Base-by-base conservation (phyloP, 2,797 vertebrate species). In the Sebastes matsubarae region DNA sequence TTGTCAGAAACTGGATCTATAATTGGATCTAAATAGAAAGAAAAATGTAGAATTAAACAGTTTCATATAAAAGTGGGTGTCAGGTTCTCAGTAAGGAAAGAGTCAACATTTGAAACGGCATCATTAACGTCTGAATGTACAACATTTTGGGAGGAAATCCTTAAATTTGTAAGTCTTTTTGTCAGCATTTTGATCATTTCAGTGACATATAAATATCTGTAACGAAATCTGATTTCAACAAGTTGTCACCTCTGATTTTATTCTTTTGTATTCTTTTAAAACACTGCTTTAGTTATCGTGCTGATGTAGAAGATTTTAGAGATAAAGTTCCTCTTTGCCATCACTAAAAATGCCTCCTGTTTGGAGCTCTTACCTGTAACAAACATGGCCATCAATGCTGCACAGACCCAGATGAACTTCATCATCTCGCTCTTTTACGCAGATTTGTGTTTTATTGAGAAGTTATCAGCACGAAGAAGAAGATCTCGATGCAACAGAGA, bases 321-420 rank as follows among this genome's bases (percentile, higher is more conserved):
- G 20, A 22, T 36, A 38, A 61, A 61, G 18, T 32, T 55, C 38
- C 24, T 52, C 8, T 58, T 27, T 11, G 6, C 22, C 4, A 32
- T 10, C n/a, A 34, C 1, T 18, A 27, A 34, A 65, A 12, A 8
- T 8, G 8, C 8, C 4, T 32, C 8, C 18, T 27, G 22, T 61
- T 8, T 16, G 24, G 3, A 27, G 8, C 6, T 60, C 80, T 76
- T 85, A 89, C 80, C 80, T 85, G 79, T 20, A 60, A 50, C 58
- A 75, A 80, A 70, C 61, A 82, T 32, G 6, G 55, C 73, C 76
- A 73, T 27, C 61, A 86, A 1, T 4, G 32, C 63, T 2, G 20
- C 54, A 42, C 36, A 84, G 60, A 85, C 7, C 52, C 65, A 42
- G 8, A 76, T 20, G 5, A 85, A 34, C 52, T 58, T 85, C 24